Evolutionary conservation across 2,888 invertebrate genomes (phyloP), one percentile per base, ranked within the genome.

Genomic region (Ephialtes manifestator): DNA sequence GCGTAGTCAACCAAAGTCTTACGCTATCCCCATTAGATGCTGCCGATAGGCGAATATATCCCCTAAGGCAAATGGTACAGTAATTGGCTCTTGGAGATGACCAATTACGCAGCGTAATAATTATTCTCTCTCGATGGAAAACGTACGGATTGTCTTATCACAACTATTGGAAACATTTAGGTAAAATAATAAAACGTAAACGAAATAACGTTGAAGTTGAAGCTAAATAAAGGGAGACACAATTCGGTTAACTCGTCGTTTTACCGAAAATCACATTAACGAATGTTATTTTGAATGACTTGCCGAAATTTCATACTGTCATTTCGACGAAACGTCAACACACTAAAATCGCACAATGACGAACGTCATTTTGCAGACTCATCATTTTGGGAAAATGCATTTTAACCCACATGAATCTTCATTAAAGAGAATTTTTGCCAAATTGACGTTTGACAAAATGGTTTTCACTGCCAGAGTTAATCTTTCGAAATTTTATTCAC

Each of bases 1-100:
- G n/a, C 74, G 58, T 63, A 74, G 46, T 28, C 75, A 31, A 63
- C 75, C 48, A 35, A 63, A 63, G 46, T 75, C 48, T 48, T 28
- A 31, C 31, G 13, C 5, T 18, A 58, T 46, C 31, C 48, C 20
- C 20, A 28, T 48, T 75, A 63, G 48, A 28, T 74, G 58, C 46
- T 20, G 39, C 18, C 18, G 48, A 68, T 72, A 15, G 48, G 28
- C 28, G 7, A 39, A 70, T 60, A 39, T 13, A 43, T 46, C 28
- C 18, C 58, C 11, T 31, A 11, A 15, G n/a, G 28, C 18, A 11
- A 74, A 60, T 46, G 18, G 11, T 55, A 55, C 28, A 24, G 71
- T 53, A 53, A 24, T 58, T 72, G 39, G 39, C n/a, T 31, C 20
- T 24, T 24, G 11, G 46, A 46, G 72, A 4, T 24, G 8, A n/a